Base-by-base conservation (phyloP, 2,113 vertebrate species). In the Nycticryphes semicollaris region DNA sequence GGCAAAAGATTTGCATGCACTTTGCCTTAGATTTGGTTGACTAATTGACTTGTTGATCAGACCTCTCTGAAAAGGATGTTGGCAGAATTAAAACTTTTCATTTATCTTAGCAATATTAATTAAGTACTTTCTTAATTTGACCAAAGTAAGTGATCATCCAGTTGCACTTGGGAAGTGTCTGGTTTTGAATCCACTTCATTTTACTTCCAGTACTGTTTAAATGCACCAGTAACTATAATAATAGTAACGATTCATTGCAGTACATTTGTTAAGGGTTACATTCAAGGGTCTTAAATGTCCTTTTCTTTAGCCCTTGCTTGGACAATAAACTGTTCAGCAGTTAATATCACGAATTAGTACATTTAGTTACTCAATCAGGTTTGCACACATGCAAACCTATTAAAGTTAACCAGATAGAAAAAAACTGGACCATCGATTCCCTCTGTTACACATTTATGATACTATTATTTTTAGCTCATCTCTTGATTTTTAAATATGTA, bases 401-500 rank as follows among this genome's bases (percentile, higher is more conserved):
- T 79, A 23, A 81, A 60, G 27, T 64, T 87, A 87, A 53, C 20
- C 15, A 47, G 56, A 81, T 41, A 63, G 50, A 50, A 79, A 62
- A 90, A 78, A 83, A 18, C 0, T n/a, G 31, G 23, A 45, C 18
- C 45, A 64, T 31, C 88, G 70, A 73, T 94, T 95, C 48, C 53
- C 16, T 31, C 39, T 39, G 35, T 91, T 37, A 4, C 24, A 76
- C 62, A 91, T 93, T 94, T 93, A 95, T 87, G 62, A 86, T 33
- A 48, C 3, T 3, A 95, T 91, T 93, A 84, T 73, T 93, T 93
- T 96, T 94, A 47, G 16, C 69, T 94, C 94, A 86, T 69, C 35
- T 94, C 76, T 87, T 94, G 33, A 83, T 88, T 97, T 97, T 97
- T 92, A 94, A 95, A 37, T 87, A 94, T 50, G 62, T 57, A 77